phyloP scores from a whole-genome alignment of 2,888 invertebrate genomes.

The Hydrotaea cyrtoneurina region DNA sequence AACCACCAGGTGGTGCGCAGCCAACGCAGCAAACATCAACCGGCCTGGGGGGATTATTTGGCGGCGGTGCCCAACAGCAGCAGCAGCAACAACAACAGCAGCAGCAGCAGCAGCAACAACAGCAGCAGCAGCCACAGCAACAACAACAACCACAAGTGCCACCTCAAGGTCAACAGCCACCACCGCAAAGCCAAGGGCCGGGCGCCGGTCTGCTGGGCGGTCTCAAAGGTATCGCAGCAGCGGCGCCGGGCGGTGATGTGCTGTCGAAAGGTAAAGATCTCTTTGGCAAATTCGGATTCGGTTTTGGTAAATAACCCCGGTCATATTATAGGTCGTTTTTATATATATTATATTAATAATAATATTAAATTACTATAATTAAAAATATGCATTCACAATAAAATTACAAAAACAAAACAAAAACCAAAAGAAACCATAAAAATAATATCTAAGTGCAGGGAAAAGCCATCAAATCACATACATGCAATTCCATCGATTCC shows the following conservation, averaged over 20 bases:
- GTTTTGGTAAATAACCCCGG: slow-evolving; percentile 87
- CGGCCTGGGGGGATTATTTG: slow-evolving; percentile 76
- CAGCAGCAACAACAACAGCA: slow-evolving; percentile 77
- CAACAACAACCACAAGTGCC: slow-evolving; percentile 81
- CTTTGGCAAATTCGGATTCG: slow-evolving; percentile 92
- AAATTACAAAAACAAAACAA: slow-evolving; percentile 28
- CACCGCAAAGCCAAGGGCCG: slow-evolving; percentile 79
- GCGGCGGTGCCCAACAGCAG: slow-evolving; percentile 72
- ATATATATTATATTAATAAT: slow-evolving; percentile 76
- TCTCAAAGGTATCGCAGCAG: slow-evolving; percentile 94
- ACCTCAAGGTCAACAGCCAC: slow-evolving; percentile 77
- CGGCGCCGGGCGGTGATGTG: slow-evolving; percentile 92
- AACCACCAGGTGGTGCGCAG: slow-evolving; percentile 81
- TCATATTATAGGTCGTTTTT: slow-evolving; percentile 78
- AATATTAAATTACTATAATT: slow-evolving; percentile 73
- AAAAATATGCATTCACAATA: slow-evolving; percentile 32
- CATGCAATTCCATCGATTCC: slow-evolving; percentile 10
- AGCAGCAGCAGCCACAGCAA: slow-evolving; percentile 81
- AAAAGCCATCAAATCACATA: background rate
- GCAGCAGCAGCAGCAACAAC: slow-evolving; percentile 78
- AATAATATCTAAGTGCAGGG: slow-evolving; percentile 52
- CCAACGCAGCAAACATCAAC: slow-evolving; percentile 80
- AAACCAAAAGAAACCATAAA: slow-evolving; percentile 38
- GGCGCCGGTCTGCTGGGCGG: slow-evolving; percentile 95
- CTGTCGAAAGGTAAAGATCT: slow-evolving; percentile 96